Evolutionary conservation across 2,888 invertebrate species (phyloP).

Genomic region (Meganola albula): DNA sequence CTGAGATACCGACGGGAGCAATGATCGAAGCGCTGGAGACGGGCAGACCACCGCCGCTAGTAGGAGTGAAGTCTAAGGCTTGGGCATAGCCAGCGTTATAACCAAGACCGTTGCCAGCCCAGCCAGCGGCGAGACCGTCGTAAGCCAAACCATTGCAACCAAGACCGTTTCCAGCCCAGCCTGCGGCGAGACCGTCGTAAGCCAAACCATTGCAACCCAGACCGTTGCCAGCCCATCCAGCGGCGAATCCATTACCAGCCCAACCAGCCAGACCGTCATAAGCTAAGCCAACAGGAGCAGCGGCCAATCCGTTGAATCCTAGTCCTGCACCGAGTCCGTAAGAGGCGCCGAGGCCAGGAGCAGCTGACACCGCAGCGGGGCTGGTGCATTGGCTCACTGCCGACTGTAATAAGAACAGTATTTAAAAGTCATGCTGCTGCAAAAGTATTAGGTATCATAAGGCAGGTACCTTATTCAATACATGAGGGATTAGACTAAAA

Average conservation of each 20-base stretch:
- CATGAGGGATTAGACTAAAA: too few species aligned
- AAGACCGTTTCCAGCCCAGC: constrained; percentile 8
- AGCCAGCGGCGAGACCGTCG: constrained; percentile 6
- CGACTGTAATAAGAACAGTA: too few species aligned
- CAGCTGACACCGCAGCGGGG: too few species aligned
- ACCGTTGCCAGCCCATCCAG: not conserved
- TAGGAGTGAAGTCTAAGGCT: constrained; percentile 4
- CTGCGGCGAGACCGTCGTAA: not conserved
- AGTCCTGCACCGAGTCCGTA: too few species aligned
- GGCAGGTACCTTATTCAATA: too few species aligned
- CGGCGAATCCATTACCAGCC: not conserved
- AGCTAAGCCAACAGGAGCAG: too few species aligned
- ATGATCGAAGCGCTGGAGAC: constrained; percentile 10
- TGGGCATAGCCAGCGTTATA: too few species aligned
- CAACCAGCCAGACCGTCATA: constrained; percentile 8
- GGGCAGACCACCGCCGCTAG: constrained; percentile 9
- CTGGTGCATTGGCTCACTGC: too few species aligned
- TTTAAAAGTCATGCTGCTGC: too few species aligned
- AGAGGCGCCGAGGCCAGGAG: too few species aligned
- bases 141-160: too few species aligned
- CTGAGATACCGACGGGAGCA: constrained; percentile 4
- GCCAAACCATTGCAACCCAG: not conserved
- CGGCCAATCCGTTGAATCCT: not conserved
- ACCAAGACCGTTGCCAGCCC: not conserved
- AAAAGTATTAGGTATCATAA: too few species aligned